These are phyloP conservation scores for Gryllus longicercus DNA, from an alignment of 2,888 invertebrate species.

Conservation along the genomic window DNA sequence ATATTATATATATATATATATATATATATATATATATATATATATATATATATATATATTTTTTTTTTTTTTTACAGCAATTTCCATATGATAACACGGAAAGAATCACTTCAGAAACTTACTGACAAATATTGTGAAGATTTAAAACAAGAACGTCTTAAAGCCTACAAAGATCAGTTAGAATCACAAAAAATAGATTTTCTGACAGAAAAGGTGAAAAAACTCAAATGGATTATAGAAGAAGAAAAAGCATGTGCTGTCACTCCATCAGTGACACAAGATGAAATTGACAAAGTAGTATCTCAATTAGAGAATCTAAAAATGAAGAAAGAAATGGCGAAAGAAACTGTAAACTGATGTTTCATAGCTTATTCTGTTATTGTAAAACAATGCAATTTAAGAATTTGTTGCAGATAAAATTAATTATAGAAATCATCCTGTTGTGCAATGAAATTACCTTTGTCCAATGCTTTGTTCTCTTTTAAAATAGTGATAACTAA, in stretches of 20 bases:
- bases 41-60: too few species aligned
- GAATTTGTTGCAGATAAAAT: too few species aligned
- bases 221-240: constrained; percentile 67
- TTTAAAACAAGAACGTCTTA: constrained; percentile 60
- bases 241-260: constrained; percentile 68
- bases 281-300: constrained; percentile 60
- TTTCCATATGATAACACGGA: constrained; percentile 52
- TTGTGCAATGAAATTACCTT: too few species aligned
- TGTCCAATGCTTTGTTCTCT: too few species aligned
- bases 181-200: constrained; percentile 71
- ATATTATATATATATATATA: too few species aligned
- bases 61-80: too few species aligned
- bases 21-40: too few species aligned
- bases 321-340: neutral
- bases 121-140: constrained; percentile 70
- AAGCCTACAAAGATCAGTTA: constrained; percentile 62
- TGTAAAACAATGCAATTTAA: too few species aligned
- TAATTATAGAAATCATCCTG: too few species aligned
- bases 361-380: too few species aligned
- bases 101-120: constrained; percentile 67
- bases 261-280: constrained; percentile 61
- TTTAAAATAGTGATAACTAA: too few species aligned
- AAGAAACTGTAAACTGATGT: too few species aligned
- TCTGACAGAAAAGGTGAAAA: constrained; percentile 66
- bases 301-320: neutral